Evolutionary conservation across 2,113 vertebrate genomes (phyloP).

Genomic region (Oncorhynchus kisutch): DNA sequence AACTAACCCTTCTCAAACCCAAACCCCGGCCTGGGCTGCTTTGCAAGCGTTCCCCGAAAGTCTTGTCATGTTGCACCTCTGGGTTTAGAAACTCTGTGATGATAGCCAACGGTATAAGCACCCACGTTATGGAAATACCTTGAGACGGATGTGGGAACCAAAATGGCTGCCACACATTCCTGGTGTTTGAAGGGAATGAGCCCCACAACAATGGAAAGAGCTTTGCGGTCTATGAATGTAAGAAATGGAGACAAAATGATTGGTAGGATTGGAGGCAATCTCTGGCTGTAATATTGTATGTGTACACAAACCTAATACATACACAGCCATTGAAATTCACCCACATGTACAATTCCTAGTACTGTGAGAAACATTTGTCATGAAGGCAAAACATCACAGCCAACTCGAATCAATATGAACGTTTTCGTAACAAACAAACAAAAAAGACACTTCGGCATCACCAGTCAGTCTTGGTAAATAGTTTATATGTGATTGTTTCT

Average conservation of each 20-base stretch:
- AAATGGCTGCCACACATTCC: conserved; percentile 30
- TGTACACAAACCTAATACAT: background rate
- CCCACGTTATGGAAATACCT: conserved; percentile 41
- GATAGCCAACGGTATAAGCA: conserved; percentile 45
- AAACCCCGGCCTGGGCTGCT: too few relatives aligned
- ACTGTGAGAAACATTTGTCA: background rate
- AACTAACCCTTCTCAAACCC: too few relatives aligned
- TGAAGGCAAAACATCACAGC: too few relatives aligned
- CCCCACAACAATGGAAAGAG: conserved; percentile 31
- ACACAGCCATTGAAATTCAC: conserved; percentile 9
- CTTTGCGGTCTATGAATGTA: conserved; percentile 48
- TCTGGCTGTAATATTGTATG: background rate
- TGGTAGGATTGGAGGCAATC: background rate
- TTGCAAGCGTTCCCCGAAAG: too few relatives aligned
- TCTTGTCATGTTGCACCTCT: too few relatives aligned
- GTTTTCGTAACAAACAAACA: background rate
- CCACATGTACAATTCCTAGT: background rate
- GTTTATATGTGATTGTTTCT: conserved; percentile 77
- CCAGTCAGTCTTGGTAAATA: conserved; percentile 72
- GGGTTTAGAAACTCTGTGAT: too few relatives aligned
- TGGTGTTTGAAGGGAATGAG: background rate
- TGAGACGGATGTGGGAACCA: conserved; percentile 51
- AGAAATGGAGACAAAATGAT: conserved; percentile 39
- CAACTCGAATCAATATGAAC: too few relatives aligned
- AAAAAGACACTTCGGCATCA: conserved; percentile 49